These are phyloP conservation scores for Eledona agricola DNA, from an alignment of 2,888 invertebrate genomes.

Conservation along the genomic window DNA sequence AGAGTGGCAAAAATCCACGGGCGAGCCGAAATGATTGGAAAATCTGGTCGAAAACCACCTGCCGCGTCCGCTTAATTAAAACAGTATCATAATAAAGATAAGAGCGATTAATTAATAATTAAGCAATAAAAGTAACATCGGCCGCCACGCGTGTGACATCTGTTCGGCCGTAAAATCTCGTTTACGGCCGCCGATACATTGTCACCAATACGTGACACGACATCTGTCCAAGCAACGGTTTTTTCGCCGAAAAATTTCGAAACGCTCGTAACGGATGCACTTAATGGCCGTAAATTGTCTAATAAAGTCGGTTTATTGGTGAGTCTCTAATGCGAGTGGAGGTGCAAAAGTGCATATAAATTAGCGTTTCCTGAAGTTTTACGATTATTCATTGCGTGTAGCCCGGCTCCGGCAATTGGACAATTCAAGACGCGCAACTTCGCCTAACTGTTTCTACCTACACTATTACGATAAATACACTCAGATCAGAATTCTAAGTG, in stretches of 20 bases:
- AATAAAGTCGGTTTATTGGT: conserved; percentile 18
- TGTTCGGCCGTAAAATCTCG: conserved; percentile 8
- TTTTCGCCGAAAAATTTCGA: conserved; percentile 12
- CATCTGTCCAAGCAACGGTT: conserved; percentile 22
- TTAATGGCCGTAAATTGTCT: conserved; percentile 14
- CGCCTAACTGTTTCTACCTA: conserved; percentile 33
- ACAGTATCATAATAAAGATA: conserved; percentile 1
- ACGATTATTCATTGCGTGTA: conserved; percentile 31
- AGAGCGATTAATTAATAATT: conserved; percentile 2
- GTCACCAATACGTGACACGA: conserved; percentile 17
- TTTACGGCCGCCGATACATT: conserved; percentile 12
- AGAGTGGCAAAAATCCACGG: too few species aligned
- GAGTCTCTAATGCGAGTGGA: conserved; percentile 19
- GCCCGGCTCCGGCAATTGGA: conserved; percentile 29
- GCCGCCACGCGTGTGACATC: conserved; percentile 16
- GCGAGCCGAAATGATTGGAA: too few species aligned
- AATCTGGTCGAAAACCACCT: too few species aligned
- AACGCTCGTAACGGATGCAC: background rate
- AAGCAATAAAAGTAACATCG: background rate
- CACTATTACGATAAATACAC: conserved; percentile 21
- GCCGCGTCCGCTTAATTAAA: too few species aligned
- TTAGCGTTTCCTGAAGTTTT: conserved; percentile 25
- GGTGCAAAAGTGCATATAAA: conserved; percentile 29
- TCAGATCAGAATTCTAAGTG: conserved; percentile 19
- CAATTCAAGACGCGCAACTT: conserved; percentile 31